Percentiles rank a stretch among this genome's conserved stretches.
Conservation (phyloP, 1,140 invertebrate genomes). For the Anastatus disparis region DNA sequence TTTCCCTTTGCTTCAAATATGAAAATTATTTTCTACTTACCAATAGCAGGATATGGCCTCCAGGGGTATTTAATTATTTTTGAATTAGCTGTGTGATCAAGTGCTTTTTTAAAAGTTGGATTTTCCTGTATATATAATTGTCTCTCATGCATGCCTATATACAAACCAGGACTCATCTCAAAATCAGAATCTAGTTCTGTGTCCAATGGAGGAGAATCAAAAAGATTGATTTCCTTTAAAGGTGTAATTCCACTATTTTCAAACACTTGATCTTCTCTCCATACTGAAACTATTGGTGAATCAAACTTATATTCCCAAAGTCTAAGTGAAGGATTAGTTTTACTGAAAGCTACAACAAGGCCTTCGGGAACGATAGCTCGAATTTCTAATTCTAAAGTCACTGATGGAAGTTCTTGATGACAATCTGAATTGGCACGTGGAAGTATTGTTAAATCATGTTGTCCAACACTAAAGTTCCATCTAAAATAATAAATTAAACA, state of each 20-base stretch:
- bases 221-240: constrained; percentile 80
- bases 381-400: constrained; percentile 68
- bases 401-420: constrained; percentile 55
- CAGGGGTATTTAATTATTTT: constrained; percentile 72
- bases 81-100: constrained; percentile 52
- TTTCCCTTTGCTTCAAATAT: background rate
- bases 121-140: constrained; percentile 86
- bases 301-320: constrained; percentile 84
- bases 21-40: constrained; percentile 45
- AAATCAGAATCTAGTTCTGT: constrained; percentile 60
- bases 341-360: constrained; percentile 73
- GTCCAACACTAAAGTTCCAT: constrained; percentile 96
- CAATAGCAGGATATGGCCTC: constrained; percentile 73
- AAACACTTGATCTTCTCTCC: constrained; percentile 72
- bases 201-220: constrained; percentile 69
- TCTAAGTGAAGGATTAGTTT: constrained; percentile 66
- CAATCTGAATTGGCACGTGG: constrained; percentile 66
- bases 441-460: constrained; percentile 81
- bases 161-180: constrained; percentile 74
- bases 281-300: constrained; percentile 85
- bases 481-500: constrained; percentile 60
- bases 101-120: constrained; percentile 56
- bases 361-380: constrained; percentile 81
- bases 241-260: constrained; percentile 55
- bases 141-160: constrained; percentile 87